Base-by-base conservation (phyloP, 1,140 invertebrate species). In the Sitophilus oryzae region DNA sequence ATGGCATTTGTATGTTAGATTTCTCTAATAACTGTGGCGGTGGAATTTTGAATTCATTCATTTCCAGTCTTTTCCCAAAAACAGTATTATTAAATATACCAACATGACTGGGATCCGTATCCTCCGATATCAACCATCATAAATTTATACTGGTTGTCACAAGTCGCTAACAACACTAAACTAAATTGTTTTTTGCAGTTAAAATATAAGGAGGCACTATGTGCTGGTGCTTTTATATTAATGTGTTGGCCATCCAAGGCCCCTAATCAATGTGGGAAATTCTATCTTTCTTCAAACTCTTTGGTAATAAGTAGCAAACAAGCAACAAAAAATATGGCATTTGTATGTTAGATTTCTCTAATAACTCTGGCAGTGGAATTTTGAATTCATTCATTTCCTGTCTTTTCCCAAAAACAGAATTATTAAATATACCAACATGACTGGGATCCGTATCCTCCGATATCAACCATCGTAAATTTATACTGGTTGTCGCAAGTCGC, bases 401-500 rank as follows among this genome's bases (percentile, higher is more conserved):
- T 6, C 5, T 6, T 16, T 40, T 40, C 37, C 37, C 37, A 40
- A 40, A 40, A 8, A n/a, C 14, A 5, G 37, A 9, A 9, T 40
- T 10, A 6, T 16, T 40, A 40, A 40, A 40, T 8, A 15, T 9
- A 5, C 6, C 15, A 8, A 10, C 15, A 15, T 51, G 36, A 41
- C 16, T 51, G 34, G 23, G n/a, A 14, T 6, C 49, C 49, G 14
- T 15, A 23, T 11, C 36, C 49, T 18, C 49, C 49, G 3, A 51
- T 21, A 42, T 51, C 37, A 15, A 51, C 23, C 22, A 10, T 14
- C 3, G 21, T 51, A 18, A 51, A 51, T 8, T 23, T 16, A 23
- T 71, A 72, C 21, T 69, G 57, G 10, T 72, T 67, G 64, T 76
- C 73, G 15, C 65, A 68, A n/a, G 69, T 41, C 8, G 73, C 74